Conservation (phyloP, 92 coral and sea anemone species). For the Galaxea fascicularis region DNA sequence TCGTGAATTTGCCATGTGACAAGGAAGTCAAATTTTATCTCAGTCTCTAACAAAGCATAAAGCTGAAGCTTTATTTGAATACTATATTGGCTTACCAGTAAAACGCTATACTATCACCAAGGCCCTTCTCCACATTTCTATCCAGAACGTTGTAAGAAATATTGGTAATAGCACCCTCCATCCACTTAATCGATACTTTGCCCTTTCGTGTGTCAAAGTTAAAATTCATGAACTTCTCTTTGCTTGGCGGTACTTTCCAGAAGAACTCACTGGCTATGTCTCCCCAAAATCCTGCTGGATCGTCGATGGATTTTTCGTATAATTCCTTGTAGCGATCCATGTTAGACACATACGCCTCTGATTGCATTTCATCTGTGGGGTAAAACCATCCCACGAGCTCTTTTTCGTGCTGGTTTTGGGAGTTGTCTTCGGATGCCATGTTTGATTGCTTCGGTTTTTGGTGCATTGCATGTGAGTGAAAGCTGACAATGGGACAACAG, state of each 20-base stretch:
- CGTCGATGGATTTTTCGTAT: slow-evolving; percentile 84
- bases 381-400: slow-evolving; percentile 85
- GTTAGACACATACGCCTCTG: slow-evolving; percentile 85
- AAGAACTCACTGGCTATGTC: slow-evolving; percentile 86
- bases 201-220: slow-evolving; percentile 89
- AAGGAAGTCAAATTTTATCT: not conserved
- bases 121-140: slow-evolving; percentile 89
- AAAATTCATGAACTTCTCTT: slow-evolving; percentile 74
- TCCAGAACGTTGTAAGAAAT: slow-evolving; percentile 97
- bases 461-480: too few species aligned
- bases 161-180: slow-evolving; percentile 97
- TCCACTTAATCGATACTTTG: slow-evolving; percentile 83
- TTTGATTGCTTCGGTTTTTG: not conserved
- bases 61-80: not conserved
- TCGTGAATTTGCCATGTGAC: slow-evolving; percentile 5
- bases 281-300: slow-evolving; percentile 97
- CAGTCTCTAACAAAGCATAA: not conserved
- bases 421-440: slow-evolving; percentile 20
- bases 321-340: slow-evolving; percentile 86
- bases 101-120: slow-evolving; percentile 86
- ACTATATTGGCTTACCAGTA: slow-evolving; percentile 76
- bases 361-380: slow-evolving; percentile 74
- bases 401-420: slow-evolving; percentile 65
- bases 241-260: slow-evolving; percentile 90
- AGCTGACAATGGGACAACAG: not conserved